phyloP scores from a whole-genome alignment of 2,888 invertebrate genomes.

The Leistus spinibarbis region DNA sequence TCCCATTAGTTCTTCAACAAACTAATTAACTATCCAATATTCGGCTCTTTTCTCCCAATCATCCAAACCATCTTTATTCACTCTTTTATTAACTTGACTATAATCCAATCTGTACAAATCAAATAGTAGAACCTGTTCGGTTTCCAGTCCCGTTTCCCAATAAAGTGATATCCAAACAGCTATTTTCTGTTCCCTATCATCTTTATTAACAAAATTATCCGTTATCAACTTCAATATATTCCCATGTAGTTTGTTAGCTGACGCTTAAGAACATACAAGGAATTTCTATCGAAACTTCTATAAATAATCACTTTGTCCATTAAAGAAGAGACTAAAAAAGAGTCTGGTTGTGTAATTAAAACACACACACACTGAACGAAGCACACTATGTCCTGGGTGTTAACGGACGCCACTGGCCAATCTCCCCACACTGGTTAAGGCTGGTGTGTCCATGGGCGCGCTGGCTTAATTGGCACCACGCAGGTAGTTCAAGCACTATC shows the following conservation, averaged over 20 bases:
- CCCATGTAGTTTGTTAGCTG: not conserved
- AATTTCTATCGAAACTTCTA: not conserved
- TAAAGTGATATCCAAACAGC: not conserved
- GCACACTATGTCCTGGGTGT: not conserved
- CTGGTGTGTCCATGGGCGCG: constrained; percentile 35
- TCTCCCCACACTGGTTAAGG: constrained; percentile 20
- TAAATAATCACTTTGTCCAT: not conserved
- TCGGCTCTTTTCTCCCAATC: too few species aligned
- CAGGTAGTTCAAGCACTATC: constrained; percentile 36
- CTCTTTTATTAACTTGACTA: not conserved
- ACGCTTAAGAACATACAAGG: not conserved
- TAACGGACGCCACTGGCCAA: constrained; percentile 30
- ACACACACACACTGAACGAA: not conserved
- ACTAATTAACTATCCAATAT: too few species aligned
- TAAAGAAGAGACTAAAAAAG: not conserved
- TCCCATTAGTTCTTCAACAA: too few species aligned
- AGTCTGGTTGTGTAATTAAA: not conserved
- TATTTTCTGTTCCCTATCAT: not conserved
- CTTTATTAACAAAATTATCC: not conserved
- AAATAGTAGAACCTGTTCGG: not conserved
- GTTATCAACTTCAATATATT: not conserved
- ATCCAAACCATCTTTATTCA: not conserved
- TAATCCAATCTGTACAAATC: not conserved
- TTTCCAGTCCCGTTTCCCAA: not conserved
- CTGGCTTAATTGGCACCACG: constrained; percentile 38